Evolutionary conservation across 2,797 vertebrate species (phyloP), one percentile per base, ranked within the genome.

Genomic region (Coregonus suidteri): DNA sequence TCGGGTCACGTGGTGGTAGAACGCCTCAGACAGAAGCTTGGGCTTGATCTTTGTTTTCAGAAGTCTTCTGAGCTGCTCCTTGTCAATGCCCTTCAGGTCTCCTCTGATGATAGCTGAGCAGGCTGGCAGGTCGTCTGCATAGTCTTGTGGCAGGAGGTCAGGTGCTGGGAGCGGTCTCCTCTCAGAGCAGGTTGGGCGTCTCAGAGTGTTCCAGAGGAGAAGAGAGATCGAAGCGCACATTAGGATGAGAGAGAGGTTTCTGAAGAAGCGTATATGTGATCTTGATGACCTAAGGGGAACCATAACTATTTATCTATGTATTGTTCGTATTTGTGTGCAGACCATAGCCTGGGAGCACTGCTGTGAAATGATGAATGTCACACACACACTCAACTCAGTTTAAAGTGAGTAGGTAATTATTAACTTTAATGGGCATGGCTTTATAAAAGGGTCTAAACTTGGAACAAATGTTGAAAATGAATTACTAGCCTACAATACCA

Each of bases 1-100:
- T 0, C 79, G 75, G 4, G 96, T 95, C 72, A 87, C 69, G n/a
- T 93, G 92, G 1, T 96, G 35, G 82, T 95, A 96, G 64, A 91
- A 91, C 0, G 80, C n/a, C 30, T 94, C 93, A 0, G 87, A 78
- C 9, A 95, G 53, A 16, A 52, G 37, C 11, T 41, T n/a, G 75
- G 30, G 69, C 54, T 77, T 91, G 47, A 65, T 91, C 82, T 74
- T 80, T 0, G 81, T 75, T 73, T 52, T 30, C 25, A 96, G 68
- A 35, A 96, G 82, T 0, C 47, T 71, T 13, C 86, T 68, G 1
- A 96, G 4, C 1, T 84, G 2, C 2, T 68, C 37, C 3, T 81
- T 16, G 18, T 70, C 79, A 20, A 91, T 66, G 0, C 85, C 90
- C 0, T 78, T 62, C 0, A 13, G 3, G 18, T 96, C 85, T 56